Evolutionary conservation across 2,113 vertebrate species (phyloP).

Genomic region (Otocyon megalotis): DNA sequence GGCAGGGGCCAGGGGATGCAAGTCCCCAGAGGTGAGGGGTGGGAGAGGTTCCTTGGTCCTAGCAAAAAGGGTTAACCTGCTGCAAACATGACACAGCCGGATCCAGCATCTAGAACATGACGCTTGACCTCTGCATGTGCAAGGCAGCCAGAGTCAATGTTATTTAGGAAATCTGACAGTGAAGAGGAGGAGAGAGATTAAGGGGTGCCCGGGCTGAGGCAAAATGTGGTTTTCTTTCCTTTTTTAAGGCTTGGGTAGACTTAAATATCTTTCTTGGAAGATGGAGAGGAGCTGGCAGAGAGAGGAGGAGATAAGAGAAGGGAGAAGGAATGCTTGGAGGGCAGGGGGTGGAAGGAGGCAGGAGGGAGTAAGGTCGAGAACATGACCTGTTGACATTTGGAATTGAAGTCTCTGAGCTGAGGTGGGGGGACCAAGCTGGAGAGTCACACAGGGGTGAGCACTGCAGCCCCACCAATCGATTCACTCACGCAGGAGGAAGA

Average conservation of each 20-base stretch:
- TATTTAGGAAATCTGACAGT: neutral
- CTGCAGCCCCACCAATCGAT: neutral
- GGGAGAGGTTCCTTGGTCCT: neutral
- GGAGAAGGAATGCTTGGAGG: neutral
- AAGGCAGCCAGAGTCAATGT: neutral
- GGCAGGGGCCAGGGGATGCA: too few relatives aligned
- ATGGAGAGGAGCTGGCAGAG: neutral
- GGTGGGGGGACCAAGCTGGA: neutral
- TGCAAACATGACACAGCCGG: neutral
- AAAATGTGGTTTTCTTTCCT: neutral
- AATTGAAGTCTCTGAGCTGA: neutral
- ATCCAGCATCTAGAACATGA: neutral
- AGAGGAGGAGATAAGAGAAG: neutral
- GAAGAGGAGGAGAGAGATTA: neutral
- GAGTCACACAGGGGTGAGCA: neutral
- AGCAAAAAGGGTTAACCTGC: neutral
- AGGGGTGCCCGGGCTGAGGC: neutral
- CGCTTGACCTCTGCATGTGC: neutral
- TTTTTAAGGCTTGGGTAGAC: neutral
- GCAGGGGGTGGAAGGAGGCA: neutral
- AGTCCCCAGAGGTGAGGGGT: rapidly evolving
- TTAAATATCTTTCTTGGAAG: neutral
- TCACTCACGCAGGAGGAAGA: neutral
- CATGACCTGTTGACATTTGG: neutral
- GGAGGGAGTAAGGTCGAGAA: neutral